Conservation (phyloP, 2,797 vertebrate species). For the Euphonia xanthogaster region DNA sequence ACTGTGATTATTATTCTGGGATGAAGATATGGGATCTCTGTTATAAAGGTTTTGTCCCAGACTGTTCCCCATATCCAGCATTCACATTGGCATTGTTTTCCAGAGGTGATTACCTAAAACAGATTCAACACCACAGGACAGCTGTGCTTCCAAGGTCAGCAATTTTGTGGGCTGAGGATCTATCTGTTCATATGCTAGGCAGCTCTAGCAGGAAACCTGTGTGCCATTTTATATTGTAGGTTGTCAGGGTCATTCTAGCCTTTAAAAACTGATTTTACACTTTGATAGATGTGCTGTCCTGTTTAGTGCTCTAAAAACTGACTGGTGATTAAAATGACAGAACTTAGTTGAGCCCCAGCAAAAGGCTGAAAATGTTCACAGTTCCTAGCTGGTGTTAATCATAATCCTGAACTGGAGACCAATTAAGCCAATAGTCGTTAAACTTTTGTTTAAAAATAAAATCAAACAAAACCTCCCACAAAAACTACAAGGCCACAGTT, state of each 20-base stretch:
- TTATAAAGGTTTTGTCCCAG: background rate
- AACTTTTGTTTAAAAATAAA: background rate
- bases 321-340: background rate
- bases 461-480: rapidly evolving
- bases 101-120: background rate
- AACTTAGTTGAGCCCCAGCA: background rate
- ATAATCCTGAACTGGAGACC: background rate
- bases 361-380: background rate
- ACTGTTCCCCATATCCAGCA: background rate
- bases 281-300: background rate
- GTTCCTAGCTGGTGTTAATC: background rate
- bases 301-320: background rate
- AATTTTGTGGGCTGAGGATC: background rate
- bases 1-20: background rate
- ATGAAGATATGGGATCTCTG: background rate
- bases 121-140: background rate
- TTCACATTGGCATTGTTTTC: background rate
- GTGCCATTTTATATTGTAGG: background rate
- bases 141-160: background rate
- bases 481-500: background rate
- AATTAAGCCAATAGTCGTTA: background rate
- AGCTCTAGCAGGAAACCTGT: background rate
- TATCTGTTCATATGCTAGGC: background rate
- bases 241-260: background rate
- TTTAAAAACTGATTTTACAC: background rate